Percentiles rank a stretch among this genome's conserved stretches.
Evolutionary conservation across 2,888 invertebrate species (phyloP).

Genomic region (Aphodius granarius): DNA sequence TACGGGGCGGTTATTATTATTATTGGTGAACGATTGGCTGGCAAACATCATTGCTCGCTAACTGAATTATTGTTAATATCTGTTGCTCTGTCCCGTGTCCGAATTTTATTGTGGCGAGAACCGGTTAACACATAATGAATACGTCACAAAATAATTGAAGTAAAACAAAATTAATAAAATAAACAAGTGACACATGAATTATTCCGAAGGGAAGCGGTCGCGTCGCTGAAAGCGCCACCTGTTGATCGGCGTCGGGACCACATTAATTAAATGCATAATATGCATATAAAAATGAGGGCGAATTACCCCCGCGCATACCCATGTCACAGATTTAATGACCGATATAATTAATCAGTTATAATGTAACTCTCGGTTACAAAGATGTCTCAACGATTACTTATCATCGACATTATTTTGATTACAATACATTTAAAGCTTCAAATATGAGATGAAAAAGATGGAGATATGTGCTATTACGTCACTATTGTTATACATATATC

Average conservation of each 20-base stretch:
- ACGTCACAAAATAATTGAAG: constrained; percentile 26
- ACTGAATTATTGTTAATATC: background rate
- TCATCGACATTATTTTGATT: too few species aligned
- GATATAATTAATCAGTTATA: background rate
- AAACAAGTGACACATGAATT: constrained; percentile 30
- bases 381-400: too few species aligned
- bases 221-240: constrained; percentile 26
- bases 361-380: background rate
- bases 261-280: constrained; percentile 32
- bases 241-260: constrained; percentile 27
- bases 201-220: constrained; percentile 27
- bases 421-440: too few species aligned
- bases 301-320: constrained; percentile 24
- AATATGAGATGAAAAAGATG: too few species aligned
- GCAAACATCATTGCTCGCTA: background rate
- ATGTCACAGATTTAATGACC: background rate
- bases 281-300: constrained; percentile 28
- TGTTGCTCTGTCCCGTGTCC: background rate
- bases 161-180: constrained; percentile 29
- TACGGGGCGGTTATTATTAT: background rate
- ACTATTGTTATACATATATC: too few species aligned
- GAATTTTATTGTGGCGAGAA: background rate
- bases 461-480: background rate
- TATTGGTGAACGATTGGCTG: background rate
- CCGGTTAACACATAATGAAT: constrained; percentile 18